Evolutionary conservation across 2,888 invertebrate species (phyloP), one percentile per base, ranked within the genome.

Genomic region (Drosophila fungiperda): DNA sequence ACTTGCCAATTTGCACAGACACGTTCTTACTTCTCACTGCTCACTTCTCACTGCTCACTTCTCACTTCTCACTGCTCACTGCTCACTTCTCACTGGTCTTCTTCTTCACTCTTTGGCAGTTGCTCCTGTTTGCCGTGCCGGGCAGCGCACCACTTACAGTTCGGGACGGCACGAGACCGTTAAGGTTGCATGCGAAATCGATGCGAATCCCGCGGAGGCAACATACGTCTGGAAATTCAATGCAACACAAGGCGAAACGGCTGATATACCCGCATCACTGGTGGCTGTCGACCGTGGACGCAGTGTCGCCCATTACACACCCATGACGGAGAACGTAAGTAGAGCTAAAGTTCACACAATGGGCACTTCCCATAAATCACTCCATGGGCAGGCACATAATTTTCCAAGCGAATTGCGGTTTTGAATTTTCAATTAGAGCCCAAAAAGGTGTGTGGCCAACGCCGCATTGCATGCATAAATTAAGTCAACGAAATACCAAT

Each of bases 171-270:
- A 95, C 76, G 96, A 97, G 92, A 94, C 94, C 12, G 95, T 95
- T 45, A 94, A 94, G 89, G 95, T 96, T 77, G 94, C 94, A n/a
- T 97, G 96, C 92, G 96, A 96, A 91, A 93, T 96, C 66, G 96
- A 96, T 89, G 96, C 96, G 40, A 96, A 96, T 93, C 97, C 97
- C 23, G 93, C 94, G 64, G 95, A 95, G 79, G 94, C 96, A 42
- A 94, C 94, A 80, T 96, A 96, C 93, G 94, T 94, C 70, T 96
- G 96, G 96, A 96, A 95, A 93, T 96, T 97, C 93, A 97, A 97
- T 94, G 96, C 96, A 91, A 95, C 95, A 49, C 89, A 91, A 60
- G 95, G 95, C 79, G 96, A 96, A 85, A 94, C 95, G 35, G 94
- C 95, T 75, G 96, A 96, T 92, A 95, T 96, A 83, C 94, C 95